phyloP scores from a whole-genome alignment of 2,797 vertebrate species.

The Coregonus suidteri region DNA sequence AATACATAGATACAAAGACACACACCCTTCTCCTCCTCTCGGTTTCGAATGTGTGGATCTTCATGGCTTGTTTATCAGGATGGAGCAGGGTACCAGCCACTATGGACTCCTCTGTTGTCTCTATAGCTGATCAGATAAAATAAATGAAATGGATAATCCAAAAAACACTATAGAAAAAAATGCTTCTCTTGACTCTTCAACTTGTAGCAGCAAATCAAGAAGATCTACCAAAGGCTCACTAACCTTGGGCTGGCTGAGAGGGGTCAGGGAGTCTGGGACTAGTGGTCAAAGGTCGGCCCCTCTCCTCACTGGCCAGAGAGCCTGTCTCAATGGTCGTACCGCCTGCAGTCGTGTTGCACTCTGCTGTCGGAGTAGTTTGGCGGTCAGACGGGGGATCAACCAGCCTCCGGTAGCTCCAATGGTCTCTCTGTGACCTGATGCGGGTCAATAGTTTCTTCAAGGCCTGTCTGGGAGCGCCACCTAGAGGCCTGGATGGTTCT shows the following conservation, averaged over 20 bases:
- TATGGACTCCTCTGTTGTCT: slow-evolving; percentile 45
- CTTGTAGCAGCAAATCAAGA: background rate
- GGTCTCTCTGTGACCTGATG: slow-evolving; percentile 84
- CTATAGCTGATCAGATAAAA: slow-evolving; percentile 36
- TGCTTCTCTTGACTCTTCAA: background rate
- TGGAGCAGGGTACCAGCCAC: slow-evolving; percentile 61
- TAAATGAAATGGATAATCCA: slow-evolving; percentile 5
- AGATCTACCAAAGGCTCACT: background rate
- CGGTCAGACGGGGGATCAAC: slow-evolving; percentile 53
- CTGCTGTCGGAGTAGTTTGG: slow-evolving; percentile 45
- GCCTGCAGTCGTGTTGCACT: slow-evolving; percentile 72
- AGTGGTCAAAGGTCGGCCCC: background rate
- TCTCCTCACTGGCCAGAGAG: slow-evolving; percentile 64
- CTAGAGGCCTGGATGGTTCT: slow-evolving; percentile 37
- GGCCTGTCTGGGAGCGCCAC: slow-evolving; percentile 66
- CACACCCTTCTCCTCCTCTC: slow-evolving; percentile 70
- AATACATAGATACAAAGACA: background rate
- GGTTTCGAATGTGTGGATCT: slow-evolving; percentile 63
- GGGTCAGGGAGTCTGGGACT: background rate
- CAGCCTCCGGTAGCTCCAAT: slow-evolving; percentile 69
- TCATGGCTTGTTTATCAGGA: slow-evolving; percentile 63
- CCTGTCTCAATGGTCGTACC: slow-evolving; percentile 74
- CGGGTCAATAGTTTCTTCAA: slow-evolving; percentile 86
- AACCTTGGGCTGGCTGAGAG: slow-evolving; percentile 32
- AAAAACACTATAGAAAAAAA: background rate